Percentiles rank a stretch among this genome's conserved stretches.
These are phyloP conservation scores for Saccostrea cuccullata DNA, from an alignment of 1,140 invertebrate genomes.

Conservation along the genomic window DNA sequence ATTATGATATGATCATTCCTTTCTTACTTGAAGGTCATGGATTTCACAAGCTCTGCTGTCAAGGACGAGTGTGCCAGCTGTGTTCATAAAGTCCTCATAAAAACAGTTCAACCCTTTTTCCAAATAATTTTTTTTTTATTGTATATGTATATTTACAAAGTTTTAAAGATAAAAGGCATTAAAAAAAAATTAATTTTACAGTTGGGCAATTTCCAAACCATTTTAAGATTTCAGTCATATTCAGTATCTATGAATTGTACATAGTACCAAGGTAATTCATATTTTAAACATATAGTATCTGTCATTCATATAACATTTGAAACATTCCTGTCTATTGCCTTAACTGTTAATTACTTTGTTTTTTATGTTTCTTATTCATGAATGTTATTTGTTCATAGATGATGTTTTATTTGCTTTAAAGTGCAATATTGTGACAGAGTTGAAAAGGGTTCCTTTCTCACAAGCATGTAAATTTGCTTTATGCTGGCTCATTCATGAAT, in stretches of 20 bases:
- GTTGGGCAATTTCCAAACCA: no score
- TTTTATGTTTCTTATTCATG: no score
- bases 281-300: not conserved
- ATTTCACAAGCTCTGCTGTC: slow-evolving; percentile 65
- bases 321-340: not conserved
- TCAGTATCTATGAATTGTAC: not conserved
- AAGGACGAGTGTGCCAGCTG: slow-evolving; percentile 57
- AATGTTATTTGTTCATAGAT: no score
- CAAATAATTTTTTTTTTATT: no score
- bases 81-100: slow-evolving; percentile 45
- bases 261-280: not conserved
- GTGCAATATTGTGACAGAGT: no score
- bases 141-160: no score
- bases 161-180: not conserved
- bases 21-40: slow-evolving; percentile 61
- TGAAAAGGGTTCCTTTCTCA: no score
- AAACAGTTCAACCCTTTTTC: no score
- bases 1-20: not conserved
- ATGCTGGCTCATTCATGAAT: no score
- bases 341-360: not conserved
- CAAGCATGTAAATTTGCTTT: no score
- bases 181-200: not conserved
- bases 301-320: not conserved
- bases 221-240: not conserved
- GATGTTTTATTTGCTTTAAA: no score